These are phyloP conservation scores for Gastrophryne carolinensis DNA, from an alignment of 2,797 vertebrate genomes.

Conservation along the genomic window DNA sequence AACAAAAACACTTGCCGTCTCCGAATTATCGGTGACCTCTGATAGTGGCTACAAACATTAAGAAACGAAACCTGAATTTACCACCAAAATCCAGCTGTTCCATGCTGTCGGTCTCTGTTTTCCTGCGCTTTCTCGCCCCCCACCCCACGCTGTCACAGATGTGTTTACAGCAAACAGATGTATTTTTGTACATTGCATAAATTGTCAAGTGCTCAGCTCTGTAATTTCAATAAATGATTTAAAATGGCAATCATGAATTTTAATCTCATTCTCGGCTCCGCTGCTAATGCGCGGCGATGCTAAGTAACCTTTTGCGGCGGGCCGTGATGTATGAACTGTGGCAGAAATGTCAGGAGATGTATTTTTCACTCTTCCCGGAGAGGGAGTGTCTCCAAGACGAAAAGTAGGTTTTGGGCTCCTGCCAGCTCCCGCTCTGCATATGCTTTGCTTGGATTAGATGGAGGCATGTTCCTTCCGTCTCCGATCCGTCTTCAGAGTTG, in stretches of 20 bases:
- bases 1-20: background rate
- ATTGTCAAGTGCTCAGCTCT: slow-evolving; percentile 52
- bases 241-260: slow-evolving; percentile 64
- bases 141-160: slow-evolving; percentile 22
- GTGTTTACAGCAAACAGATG: slow-evolving; percentile 53
- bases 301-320: slow-evolving; percentile 63
- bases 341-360: slow-evolving; percentile 57
- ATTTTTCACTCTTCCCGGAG: slow-evolving; percentile 55
- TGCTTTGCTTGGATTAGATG: background rate
- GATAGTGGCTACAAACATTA: slow-evolving; percentile 1
- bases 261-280: slow-evolving; percentile 60
- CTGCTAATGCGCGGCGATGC: slow-evolving; percentile 62
- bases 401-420: slow-evolving; percentile 22
- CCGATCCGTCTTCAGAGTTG: background rate
- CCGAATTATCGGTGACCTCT: background rate
- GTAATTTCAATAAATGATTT: slow-evolving; percentile 66
- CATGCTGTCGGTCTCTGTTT: background rate
- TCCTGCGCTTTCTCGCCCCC: background rate
- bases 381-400: slow-evolving; percentile 12
- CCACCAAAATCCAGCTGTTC: slow-evolving; percentile 38
- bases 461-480: background rate
- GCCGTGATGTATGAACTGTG: slow-evolving; percentile 61
- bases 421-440: slow-evolving; percentile 12
- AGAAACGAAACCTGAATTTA: slow-evolving; percentile 1
- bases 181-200: slow-evolving; percentile 57